Conservation (phyloP, 2,113 vertebrate species). For the Triplophysa tibetana region DNA sequence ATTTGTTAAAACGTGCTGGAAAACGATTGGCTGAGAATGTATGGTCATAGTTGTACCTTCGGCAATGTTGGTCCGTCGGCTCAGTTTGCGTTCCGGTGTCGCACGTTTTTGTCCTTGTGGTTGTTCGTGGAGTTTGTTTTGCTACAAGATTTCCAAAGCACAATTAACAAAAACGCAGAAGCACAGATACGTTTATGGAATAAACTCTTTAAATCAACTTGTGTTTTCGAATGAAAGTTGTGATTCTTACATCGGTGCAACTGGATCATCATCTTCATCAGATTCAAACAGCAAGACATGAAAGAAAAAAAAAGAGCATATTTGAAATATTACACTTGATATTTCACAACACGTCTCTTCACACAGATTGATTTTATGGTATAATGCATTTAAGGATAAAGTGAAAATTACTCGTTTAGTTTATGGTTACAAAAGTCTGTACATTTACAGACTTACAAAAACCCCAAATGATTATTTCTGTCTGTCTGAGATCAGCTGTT, state of each 20-base stretch:
- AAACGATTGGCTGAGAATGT: no score
- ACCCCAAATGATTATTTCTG: no score
- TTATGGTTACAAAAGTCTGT: no score
- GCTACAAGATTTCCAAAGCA: conserved; percentile 67
- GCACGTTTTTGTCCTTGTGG: conserved; percentile 99
- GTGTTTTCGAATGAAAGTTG: background rate
- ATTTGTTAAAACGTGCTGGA: no score
- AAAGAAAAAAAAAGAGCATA: conserved; percentile 56
- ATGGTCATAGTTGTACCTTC: conserved; percentile 2
- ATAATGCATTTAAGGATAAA: no score
- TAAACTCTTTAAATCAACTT: background rate
- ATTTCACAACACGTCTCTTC: background rate
- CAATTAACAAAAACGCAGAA: background rate
- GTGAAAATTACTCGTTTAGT: no score
- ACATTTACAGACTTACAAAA: no score
- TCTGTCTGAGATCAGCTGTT: no score
- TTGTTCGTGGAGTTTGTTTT: conserved; percentile 99
- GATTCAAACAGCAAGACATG: background rate
- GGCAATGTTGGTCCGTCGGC: conserved; percentile 45
- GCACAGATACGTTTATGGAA: background rate
- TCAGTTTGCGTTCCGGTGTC: conserved; percentile 97
- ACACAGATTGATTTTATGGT: no score
- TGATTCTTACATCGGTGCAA: conserved; percentile 89
- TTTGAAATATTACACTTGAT: conserved; percentile 35
- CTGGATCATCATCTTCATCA: conserved; percentile 92